A percentile compares a stretch with the other conserved stretches of the same genome.
Evolutionary conservation across 1,140 invertebrate genomes (phyloP).

Genomic region (Babylonia areolata): DNA sequence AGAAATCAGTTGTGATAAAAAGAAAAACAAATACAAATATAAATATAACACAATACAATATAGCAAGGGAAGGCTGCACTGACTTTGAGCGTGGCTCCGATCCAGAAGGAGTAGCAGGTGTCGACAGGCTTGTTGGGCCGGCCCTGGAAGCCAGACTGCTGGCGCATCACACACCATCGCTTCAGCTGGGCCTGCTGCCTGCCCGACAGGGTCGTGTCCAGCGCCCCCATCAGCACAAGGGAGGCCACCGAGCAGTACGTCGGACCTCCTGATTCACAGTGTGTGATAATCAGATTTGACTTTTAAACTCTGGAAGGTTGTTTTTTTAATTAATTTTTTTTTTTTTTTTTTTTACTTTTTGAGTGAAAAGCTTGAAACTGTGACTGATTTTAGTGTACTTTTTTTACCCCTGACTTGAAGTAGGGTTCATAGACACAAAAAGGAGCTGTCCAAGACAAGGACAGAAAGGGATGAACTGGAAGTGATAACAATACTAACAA

Average conservation of each 20-base stretch:
- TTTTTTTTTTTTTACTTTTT: no score
- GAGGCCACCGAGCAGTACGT: slow-evolving; percentile 96
- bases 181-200: slow-evolving; percentile 71
- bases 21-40: no score
- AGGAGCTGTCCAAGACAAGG: neutral
- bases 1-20: no score
- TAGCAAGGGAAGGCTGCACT: no score
- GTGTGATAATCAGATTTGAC: no score
- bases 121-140: slow-evolving; percentile 97
- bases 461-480: no score
- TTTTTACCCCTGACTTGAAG: no score
- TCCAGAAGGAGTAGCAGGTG: slow-evolving; percentile 99
- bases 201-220: slow-evolving; percentile 64
- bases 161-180: slow-evolving; percentile 76
- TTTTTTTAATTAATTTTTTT: slow-evolving; percentile 21
- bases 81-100: slow-evolving; percentile 92
- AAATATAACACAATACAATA: no score
- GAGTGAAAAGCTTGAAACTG: no score
- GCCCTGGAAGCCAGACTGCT: slow-evolving; percentile 90
- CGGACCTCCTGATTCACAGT: slow-evolving; percentile 88
- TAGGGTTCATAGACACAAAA: neutral
- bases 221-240: slow-evolving; percentile 84
- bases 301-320: neutral
- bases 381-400: no score
- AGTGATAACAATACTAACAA: no score